Percentiles rank a stretch among this genome's conserved stretches.
Conservation (phyloP, 2,797 vertebrate genomes). For the Enteromius mattozi region DNA sequence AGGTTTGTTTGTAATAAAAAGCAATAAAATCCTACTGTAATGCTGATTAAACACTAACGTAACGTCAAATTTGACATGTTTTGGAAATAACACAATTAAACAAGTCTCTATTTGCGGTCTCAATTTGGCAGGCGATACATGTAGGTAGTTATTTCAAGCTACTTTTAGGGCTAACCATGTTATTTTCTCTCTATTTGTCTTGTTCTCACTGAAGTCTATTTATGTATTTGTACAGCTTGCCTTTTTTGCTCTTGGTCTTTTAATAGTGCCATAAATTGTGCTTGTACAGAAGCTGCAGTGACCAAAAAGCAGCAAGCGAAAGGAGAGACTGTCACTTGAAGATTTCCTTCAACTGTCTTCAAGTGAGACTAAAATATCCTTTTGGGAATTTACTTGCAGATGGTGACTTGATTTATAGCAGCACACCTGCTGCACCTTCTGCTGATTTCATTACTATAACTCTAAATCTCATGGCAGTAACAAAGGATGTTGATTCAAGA, state of each 20-base stretch:
- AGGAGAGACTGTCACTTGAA: background rate
- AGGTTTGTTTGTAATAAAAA: background rate
- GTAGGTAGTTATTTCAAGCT: background rate
- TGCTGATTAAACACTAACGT: background rate
- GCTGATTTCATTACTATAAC: background rate
- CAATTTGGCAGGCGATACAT: background rate
- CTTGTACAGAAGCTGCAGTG: constrained; percentile 4
- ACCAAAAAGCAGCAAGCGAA: background rate
- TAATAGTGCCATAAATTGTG: constrained; percentile 14
- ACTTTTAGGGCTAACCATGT: background rate
- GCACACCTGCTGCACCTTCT: background rate
- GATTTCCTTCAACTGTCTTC: background rate
- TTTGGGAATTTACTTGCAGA: background rate
- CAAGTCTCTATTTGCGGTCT: background rate
- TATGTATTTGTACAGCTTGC: constrained; percentile 1
- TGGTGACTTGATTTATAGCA: background rate
- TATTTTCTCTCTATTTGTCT: background rate
- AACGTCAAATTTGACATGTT: background rate
- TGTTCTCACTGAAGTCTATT: background rate
- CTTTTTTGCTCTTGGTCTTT: constrained; percentile 6
- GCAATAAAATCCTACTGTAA: background rate
- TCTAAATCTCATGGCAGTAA: background rate
- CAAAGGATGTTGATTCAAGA: background rate
- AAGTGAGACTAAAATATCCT: background rate
- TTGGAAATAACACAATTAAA: constrained; percentile 12